phyloP scores from a whole-genome alignment of 2,113 vertebrate genomes.

The Neolamprologus tretocephalus region DNA sequence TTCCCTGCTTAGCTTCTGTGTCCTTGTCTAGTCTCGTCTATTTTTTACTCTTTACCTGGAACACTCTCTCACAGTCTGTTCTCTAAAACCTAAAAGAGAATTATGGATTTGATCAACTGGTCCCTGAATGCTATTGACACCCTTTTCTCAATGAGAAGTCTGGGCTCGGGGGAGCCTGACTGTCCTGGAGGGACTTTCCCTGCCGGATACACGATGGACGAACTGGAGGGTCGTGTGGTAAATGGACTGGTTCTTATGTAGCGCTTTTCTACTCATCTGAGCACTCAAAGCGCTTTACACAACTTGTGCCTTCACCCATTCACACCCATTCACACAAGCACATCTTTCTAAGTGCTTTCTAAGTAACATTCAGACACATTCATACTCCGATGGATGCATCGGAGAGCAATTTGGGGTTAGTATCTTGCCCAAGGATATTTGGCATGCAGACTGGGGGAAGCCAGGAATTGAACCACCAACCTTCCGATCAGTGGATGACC shows the following conservation, averaged over 20 bases:
- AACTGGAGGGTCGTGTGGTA: not conserved
- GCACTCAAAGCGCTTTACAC: too few species aligned
- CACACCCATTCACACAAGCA: too few species aligned
- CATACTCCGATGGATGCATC: too few species aligned
- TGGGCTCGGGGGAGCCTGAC: rapidly evolving
- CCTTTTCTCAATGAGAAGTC: rapidly evolving
- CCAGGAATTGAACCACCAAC: too few species aligned
- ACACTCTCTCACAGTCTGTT: rapidly evolving
- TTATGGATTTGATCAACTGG: not conserved
- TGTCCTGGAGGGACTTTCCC: not conserved
- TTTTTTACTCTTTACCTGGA: not conserved
- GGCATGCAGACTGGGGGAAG: too few species aligned
- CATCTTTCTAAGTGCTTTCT: too few species aligned
- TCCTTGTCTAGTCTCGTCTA: not conserved
- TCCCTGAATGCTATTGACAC: not conserved
- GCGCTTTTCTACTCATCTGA: too few species aligned
- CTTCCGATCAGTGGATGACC: too few species aligned
- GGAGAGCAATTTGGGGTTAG: too few species aligned
- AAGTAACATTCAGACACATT: too few species aligned
- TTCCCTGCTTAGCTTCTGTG: not conserved
- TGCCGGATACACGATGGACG: not conserved
- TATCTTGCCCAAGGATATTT: too few species aligned
- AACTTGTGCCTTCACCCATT: rapidly evolving
- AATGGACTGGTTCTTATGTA: too few species aligned
- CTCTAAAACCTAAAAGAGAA: not conserved